Evolutionary conservation across 2,888 invertebrate genomes (phyloP), one percentile per base, ranked within the genome.

Genomic region (Julus scanicus): DNA sequence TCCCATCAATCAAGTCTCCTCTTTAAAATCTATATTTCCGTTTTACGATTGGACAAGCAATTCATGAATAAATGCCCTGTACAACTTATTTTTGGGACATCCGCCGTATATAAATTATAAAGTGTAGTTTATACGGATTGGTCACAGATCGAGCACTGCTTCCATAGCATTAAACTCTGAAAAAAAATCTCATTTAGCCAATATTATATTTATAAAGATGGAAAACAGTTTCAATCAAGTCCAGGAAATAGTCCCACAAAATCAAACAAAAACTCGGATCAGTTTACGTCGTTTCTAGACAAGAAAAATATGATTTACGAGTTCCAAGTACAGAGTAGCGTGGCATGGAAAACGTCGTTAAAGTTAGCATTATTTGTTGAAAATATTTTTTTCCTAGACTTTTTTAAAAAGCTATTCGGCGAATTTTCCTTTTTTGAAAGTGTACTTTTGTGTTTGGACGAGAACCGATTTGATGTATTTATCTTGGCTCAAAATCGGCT

Each of bases 301-400:
- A 29, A 71, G 71, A 71, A 71, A 71, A 71, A 20, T 71, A 71
- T 71, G 71, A 71, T 71, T 71, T 71, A 71, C 29, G 71, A 71
- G 71, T 71, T 71, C 29, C 29, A 29, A 29, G 29, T 29, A 29
- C 71, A 71, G 29, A 20, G 29, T 71, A 71, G 29, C 29, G 29
- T 9, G 29, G 29, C 71, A 71, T 71, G 71, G 71, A 11, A 71
- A 71, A 71, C n/a, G 71, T 71, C 71, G 71, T 29, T 71, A 71
- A 5, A 29, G 29, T 29, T 71, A 20, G 71, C 71, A 71, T 71
- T 71, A 71, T 71, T 71, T 71, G 71, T 29, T 71, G 9, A 71
- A 11, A 20, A 29, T 11, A 20, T 29, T 71, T 71, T 71, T 71
- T 71, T 29, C 71, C 71, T 29, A 9, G 71, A 29, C 71, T 29